Percentiles rank a stretch among this genome's conserved stretches.
These are phyloP conservation scores for Morpho achilles DNA, from an alignment of 2,888 invertebrate species.

Conservation along the genomic window DNA sequence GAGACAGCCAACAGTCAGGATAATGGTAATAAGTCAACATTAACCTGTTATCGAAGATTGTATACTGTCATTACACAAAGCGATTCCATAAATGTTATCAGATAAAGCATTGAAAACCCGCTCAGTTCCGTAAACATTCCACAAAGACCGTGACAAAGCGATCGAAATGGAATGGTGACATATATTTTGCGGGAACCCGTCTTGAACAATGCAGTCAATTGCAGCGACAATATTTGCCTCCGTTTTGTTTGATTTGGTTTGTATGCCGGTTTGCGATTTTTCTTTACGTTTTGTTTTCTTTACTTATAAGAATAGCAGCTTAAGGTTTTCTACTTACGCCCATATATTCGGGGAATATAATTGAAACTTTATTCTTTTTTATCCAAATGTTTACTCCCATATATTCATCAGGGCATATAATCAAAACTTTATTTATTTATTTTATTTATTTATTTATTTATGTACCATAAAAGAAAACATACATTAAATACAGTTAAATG, in stretches of 20 bases:
- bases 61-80: neutral
- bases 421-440: too few species aligned
- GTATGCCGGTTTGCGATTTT: neutral
- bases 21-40: too few species aligned
- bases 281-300: neutral
- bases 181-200: conserved; percentile 1
- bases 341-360: too few species aligned
- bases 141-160: neutral
- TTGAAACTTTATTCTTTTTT: too few species aligned
- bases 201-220: conserved; percentile 2
- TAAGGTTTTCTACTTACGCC: too few species aligned
- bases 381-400: too few species aligned
- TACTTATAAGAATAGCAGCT: neutral
- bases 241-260: conserved; percentile 2
- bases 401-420: too few species aligned
- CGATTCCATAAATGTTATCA: neutral
- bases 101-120: conserved; percentile 1
- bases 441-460: too few species aligned
- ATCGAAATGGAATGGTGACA: neutral
- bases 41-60: too few species aligned
- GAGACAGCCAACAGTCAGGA: too few species aligned
- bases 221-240: conserved; percentile 2
- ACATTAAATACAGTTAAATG: too few species aligned
- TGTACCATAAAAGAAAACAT: too few species aligned
- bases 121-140: conserved; percentile 3